These are phyloP conservation scores for Proctacanthus coquilletti DNA, from an alignment of 1,140 invertebrate genomes.

Conservation along the genomic window DNA sequence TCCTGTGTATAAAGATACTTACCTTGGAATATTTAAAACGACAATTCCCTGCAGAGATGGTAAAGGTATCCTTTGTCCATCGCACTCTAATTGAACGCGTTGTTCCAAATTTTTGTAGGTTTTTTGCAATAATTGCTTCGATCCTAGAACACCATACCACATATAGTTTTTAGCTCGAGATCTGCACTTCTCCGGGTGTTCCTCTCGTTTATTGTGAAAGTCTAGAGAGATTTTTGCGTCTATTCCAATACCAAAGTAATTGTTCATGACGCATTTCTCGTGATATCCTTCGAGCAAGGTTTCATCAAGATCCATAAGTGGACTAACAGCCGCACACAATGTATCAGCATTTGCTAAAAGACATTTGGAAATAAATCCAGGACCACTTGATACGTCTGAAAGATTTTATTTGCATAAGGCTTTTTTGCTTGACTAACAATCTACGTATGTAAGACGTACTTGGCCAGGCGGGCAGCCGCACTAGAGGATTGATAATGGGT, in stretches of 20 bases:
- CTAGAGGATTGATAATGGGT: slow-evolving; percentile 81
- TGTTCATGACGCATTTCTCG: slow-evolving; percentile 96
- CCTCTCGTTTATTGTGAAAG: slow-evolving; percentile 94
- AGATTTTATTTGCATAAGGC: slow-evolving; percentile 6
- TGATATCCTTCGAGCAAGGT: slow-evolving; percentile 80
- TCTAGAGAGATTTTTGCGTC: slow-evolving; percentile 97
- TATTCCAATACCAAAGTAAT: slow-evolving; percentile 98
- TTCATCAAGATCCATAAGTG: slow-evolving; percentile 82
- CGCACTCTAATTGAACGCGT: slow-evolving; percentile 81
- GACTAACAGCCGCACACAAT: slow-evolving; percentile 84
- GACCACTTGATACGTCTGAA: slow-evolving; percentile 44
- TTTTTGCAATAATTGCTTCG: slow-evolving; percentile 77
- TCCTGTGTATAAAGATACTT: not conserved
- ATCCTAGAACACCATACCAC: slow-evolving; percentile 93
- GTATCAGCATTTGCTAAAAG: slow-evolving; percentile 92
- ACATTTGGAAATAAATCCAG: slow-evolving; percentile 76
- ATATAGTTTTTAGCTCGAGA: slow-evolving; percentile 91
- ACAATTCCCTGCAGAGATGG: slow-evolving; percentile 93
- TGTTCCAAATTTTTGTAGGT: slow-evolving; percentile 96
- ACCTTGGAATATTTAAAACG: slow-evolving; percentile 80
- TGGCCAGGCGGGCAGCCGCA: slow-evolving; percentile 73
- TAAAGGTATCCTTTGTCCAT: slow-evolving; percentile 77
- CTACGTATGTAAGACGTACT: slow-evolving; percentile 39
- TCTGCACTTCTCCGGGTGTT: slow-evolving; percentile 94
- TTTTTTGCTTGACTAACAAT: slow-evolving; percentile 30